Evolutionary conservation across 2,888 invertebrate species (phyloP).

Genomic region (Xiphydria camelus): DNA sequence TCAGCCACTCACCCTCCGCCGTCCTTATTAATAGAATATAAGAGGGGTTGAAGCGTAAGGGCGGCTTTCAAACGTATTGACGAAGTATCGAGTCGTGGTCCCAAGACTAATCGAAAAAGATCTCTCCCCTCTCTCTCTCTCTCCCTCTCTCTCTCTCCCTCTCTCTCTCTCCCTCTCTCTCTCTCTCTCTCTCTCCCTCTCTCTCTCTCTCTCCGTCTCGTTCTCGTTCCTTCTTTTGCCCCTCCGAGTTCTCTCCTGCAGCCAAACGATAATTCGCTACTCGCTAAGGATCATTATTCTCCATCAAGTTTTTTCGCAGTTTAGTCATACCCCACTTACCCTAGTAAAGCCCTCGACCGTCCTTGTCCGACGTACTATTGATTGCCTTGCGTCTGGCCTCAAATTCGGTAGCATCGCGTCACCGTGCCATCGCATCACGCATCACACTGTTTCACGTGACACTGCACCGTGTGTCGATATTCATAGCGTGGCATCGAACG

Average conservation of each 20-base stretch:
- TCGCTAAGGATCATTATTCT: constrained; percentile 2
- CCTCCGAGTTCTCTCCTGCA: neutral
- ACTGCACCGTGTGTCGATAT: no score
- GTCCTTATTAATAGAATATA: neutral
- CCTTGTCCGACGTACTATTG: constrained; percentile 5
- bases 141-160: constrained; percentile 3
- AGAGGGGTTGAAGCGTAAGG: neutral
- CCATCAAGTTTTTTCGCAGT: constrained; percentile 2
- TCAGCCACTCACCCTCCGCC: no score
- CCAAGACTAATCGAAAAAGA: no score
- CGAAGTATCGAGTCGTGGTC: no score
- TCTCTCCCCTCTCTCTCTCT: no score
- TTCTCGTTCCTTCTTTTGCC: neutral
- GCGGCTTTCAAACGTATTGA: no score
- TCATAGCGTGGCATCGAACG: no score
- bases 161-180: neutral
- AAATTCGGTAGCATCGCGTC: no score
- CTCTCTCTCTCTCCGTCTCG: neutral
- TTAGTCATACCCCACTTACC: constrained; percentile 2
- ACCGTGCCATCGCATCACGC: no score
- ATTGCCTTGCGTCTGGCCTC: constrained; percentile 4
- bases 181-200: neutral
- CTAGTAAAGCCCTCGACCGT: neutral
- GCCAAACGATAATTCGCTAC: neutral
- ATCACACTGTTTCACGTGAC: no score